These are phyloP conservation scores for Phyllopteryx taeniolatus DNA, from an alignment of 2,113 vertebrate genomes.

Conservation along the genomic window DNA sequence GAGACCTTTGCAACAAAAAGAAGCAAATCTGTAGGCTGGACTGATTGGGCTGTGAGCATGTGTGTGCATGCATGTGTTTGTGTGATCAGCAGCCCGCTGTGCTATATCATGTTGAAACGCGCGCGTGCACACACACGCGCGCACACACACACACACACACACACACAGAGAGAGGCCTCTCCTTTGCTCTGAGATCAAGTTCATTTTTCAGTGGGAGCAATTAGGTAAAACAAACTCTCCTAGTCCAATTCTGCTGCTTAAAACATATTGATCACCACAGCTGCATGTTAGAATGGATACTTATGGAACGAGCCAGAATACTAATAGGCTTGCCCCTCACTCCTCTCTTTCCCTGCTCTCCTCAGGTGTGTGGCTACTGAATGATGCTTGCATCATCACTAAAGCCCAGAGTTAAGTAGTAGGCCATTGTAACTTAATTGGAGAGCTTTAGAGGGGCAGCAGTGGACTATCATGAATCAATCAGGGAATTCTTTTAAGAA, in stretches of 20 bases:
- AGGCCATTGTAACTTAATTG: not conserved
- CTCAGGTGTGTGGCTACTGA: slow-evolving; percentile 49
- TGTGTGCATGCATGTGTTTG: slow-evolving; percentile 4
- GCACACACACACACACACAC: not conserved
- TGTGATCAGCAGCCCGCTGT: slow-evolving; percentile 27
- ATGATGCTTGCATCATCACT: slow-evolving; percentile 29
- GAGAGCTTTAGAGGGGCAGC: slow-evolving; percentile 1
- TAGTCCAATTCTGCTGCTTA: slow-evolving; percentile 71
- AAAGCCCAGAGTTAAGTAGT: slow-evolving; percentile 7
- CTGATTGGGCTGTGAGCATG: slow-evolving; percentile 10
- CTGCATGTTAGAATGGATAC: slow-evolving; percentile 73
- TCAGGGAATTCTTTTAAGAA: not conserved
- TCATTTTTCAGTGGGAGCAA: slow-evolving; percentile 78
- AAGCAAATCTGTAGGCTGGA: not conserved
- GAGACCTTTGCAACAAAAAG: not conserved
- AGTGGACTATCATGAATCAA: slow-evolving; percentile 3
- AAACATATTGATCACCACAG: slow-evolving; percentile 75
- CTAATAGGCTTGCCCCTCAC: slow-evolving; percentile 39
- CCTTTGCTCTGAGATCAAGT: slow-evolving; percentile 52
- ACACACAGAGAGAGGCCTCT: not conserved
- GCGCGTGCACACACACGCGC: not conserved
- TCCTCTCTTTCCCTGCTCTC: slow-evolving; percentile 4
- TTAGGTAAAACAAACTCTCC: slow-evolving; percentile 77
- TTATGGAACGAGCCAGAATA: slow-evolving; percentile 63
- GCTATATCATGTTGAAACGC: slow-evolving; percentile 3